Evolutionary conservation across 2,797 vertebrate genomes (phyloP).

Genomic region (Tokudaia muenninki): DNA sequence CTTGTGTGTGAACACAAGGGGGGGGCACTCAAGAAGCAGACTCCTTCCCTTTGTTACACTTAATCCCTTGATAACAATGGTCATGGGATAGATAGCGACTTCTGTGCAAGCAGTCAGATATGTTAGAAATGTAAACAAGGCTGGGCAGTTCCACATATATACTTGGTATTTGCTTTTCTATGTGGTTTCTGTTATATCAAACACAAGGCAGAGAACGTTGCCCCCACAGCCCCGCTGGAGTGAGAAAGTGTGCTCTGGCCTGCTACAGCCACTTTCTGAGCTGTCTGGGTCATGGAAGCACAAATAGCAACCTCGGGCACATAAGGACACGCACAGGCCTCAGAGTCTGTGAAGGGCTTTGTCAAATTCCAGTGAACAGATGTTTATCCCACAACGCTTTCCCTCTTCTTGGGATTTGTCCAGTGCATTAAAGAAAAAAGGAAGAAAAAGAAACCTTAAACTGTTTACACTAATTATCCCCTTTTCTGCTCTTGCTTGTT

Average conservation of each 20-base stretch:
- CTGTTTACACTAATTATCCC: constrained; percentile 88
- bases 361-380: constrained; percentile 83
- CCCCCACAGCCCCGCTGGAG: background rate
- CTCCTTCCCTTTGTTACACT: background rate
- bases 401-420: constrained; percentile 86
- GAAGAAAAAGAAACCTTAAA: constrained; percentile 46
- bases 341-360: constrained; percentile 83
- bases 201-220: constrained; percentile 83
- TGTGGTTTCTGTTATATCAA: constrained; percentile 83
- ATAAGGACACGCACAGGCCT: constrained; percentile 86
- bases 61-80: background rate
- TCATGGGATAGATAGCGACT: background rate
- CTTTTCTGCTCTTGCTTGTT: constrained; percentile 86
- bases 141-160: constrained; percentile 79
- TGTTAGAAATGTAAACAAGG: constrained; percentile 82
- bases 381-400: constrained; percentile 87
- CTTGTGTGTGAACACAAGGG: background rate
- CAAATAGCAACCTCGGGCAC: constrained; percentile 86
- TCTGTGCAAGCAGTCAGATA: constrained; percentile 38
- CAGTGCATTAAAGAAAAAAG: constrained; percentile 82
- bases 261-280: constrained; percentile 83
- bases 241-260: constrained; percentile 79
- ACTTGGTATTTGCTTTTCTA: constrained; percentile 74
- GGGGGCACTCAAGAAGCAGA: constrained; percentile 30
- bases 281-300: constrained; percentile 74